Base-by-base conservation (phyloP, 2,888 invertebrate genomes). In the Metallyticus violacea region DNA sequence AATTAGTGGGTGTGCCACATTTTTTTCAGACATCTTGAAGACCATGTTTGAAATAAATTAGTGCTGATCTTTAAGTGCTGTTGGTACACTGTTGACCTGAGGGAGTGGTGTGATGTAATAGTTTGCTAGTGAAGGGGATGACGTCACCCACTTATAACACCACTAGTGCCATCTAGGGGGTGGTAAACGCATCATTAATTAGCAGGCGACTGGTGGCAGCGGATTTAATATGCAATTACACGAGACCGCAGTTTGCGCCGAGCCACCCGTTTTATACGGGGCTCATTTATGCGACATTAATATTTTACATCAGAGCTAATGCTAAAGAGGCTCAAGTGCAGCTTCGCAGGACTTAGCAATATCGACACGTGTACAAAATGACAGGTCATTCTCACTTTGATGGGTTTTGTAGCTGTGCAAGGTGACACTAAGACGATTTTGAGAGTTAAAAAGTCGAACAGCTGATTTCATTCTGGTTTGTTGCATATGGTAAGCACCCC, bases 161-260 rank as follows among this genome's bases (percentile, higher is more conserved):
- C n/a, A 83, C 83, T 83, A 87, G 82, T 86, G 86, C 84, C 87
- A 86, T 86, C 87, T 86, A 83, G 87, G 86, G 87, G 85, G 86
- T 80, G 87, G 87, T 87, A 86, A 87, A 86, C 86, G 87, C 83
- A 83, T 84, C 87, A 87, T 87, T 87, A 87, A 85, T 87, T 87
- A 85, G 86, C 79, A 77, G 78, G 82, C 76, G 77, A 77, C 28
- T 83, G 76, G 83, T 83, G 28, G 86, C 30, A 78, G 26, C 87
- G 77, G 86, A 87, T 87, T 87, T 87, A 87, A 87, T 87, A 87
- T 87, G 87, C 87, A 87, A 87, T 87, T 87, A 87, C 81, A 80
- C 15, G 76, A n/a, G 26, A 81, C 82, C 79, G 27, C 86, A 84
- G 77, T 83, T 83, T 83, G 83, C 77, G 26, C 28, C 26, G 62